Evolutionary conservation across 1,140 invertebrate genomes (phyloP).

Genomic region (Bombyx mandarina): DNA sequence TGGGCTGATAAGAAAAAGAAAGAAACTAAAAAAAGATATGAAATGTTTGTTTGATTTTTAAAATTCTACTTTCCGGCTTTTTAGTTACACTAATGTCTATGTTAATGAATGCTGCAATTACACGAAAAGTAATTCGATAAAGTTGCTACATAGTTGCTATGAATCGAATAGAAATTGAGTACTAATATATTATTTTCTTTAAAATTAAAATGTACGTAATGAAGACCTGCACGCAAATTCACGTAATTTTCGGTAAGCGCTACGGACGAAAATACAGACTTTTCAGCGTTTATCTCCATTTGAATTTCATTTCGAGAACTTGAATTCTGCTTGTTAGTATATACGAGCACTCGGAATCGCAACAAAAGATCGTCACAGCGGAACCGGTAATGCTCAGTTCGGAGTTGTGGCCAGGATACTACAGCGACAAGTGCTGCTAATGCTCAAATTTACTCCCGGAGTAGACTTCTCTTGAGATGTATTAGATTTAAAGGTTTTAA

Average conservation of each 20-base stretch:
- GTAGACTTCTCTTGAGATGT: no score
- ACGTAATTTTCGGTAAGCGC: constrained; percentile 28
- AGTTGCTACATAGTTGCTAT: no score
- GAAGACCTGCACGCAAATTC: constrained; percentile 21
- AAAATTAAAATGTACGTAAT: constrained; percentile 5
- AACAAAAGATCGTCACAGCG: constrained; percentile 39
- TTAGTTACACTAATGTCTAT: no score
- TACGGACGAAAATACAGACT: constrained; percentile 6
- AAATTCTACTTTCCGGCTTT: no score
- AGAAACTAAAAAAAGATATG: no score
- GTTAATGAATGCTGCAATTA: no score
- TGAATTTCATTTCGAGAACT: constrained; percentile 33
- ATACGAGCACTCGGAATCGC: constrained; percentile 18
- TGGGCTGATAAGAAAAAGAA: no score
- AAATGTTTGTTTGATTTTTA: no score
- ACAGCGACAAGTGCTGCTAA: constrained; percentile 16
- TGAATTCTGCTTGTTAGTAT: constrained; percentile 22
- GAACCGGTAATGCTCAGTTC: constrained; percentile 43
- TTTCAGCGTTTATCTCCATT: constrained; percentile 38
- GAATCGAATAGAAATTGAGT: no score
- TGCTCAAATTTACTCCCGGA: constrained; percentile 8
- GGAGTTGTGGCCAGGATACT: constrained; percentile 29
- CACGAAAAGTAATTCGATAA: no score
- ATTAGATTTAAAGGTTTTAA: no score
- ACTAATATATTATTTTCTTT: constrained; percentile 8